phyloP scores from a whole-genome alignment of 2,113 vertebrate genomes.

The Passer montanus region DNA sequence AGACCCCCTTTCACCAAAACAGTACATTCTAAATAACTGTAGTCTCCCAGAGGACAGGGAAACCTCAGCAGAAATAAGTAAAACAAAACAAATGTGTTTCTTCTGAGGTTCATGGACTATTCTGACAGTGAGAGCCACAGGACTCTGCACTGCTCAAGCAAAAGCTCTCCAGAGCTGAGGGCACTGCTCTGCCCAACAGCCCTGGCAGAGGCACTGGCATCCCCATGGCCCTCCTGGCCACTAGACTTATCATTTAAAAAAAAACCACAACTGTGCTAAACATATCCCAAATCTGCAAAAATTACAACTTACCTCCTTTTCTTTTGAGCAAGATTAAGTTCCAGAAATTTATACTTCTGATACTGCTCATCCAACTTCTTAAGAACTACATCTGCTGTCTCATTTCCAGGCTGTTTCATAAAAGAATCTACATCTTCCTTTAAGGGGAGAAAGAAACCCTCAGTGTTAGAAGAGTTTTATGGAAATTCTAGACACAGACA shows the following conservation, averaged over 20 bases:
- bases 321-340: slow-evolving; percentile 96
- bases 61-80: not conserved
- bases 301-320: slow-evolving; percentile 85
- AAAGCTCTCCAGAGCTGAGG: not conserved
- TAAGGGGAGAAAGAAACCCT: slow-evolving; percentile 54
- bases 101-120: not conserved
- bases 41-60: not conserved
- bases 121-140: not conserved
- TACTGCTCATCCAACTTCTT: slow-evolving; percentile 96
- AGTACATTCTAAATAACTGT: fast-evolving
- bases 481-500: not conserved
- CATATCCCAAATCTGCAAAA: not conserved
- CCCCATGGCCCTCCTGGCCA: not conserved
- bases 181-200: fast-evolving
- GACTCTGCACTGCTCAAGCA: not conserved
- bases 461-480: slow-evolving; percentile 13
- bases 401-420: slow-evolving; percentile 96
- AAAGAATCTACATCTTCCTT: slow-evolving; percentile 98
- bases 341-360: slow-evolving; percentile 99
- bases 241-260: not conserved
- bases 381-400: slow-evolving; percentile 89
- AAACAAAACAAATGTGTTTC: not conserved
- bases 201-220: not conserved
- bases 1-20: not conserved
- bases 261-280: not conserved